Percentiles rank a stretch among this genome's conserved stretches.
Conservation (phyloP, 1,140 invertebrate genomes). For the Brachionus rotundiformis region DNA sequence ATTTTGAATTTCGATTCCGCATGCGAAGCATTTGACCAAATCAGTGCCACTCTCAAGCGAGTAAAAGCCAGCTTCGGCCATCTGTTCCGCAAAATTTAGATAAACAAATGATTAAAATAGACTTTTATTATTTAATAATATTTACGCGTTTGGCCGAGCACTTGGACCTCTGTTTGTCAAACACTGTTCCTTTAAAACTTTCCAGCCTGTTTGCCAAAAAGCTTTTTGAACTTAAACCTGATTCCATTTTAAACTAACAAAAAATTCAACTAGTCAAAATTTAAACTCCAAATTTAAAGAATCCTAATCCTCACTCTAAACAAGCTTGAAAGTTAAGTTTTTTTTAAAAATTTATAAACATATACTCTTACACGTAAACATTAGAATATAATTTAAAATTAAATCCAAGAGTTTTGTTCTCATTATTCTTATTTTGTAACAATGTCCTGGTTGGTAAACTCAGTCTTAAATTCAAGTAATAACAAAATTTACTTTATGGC, state of each 20-base stretch:
- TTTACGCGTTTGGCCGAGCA: slow-evolving; percentile 2
- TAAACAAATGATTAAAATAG: too few relatives aligned
- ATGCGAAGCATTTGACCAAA: slow-evolving; percentile 25
- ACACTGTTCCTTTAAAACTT: slow-evolving; percentile 30
- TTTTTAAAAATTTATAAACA: not conserved
- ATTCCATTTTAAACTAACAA: not conserved
- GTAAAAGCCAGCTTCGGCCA: slow-evolving; percentile 49
- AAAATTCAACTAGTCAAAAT: too few relatives aligned
- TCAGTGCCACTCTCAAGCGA: not conserved
- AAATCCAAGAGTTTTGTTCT: not conserved
- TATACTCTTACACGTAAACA: slow-evolving; percentile 2
- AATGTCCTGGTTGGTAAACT: slow-evolving; percentile 14
- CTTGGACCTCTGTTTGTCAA: slow-evolving; percentile 20
- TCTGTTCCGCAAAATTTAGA: too few relatives aligned
- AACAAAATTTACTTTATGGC: not conserved
- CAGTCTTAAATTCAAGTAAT: slow-evolving; percentile 30
- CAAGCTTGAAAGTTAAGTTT: not conserved
- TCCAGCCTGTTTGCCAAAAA: not conserved
- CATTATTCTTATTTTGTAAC: not conserved
- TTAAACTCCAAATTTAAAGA: not conserved
- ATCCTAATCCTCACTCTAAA: not conserved
- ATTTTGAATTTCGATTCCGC: slow-evolving; percentile 35
- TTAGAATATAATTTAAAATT: not conserved
- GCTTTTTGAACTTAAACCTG: not conserved
- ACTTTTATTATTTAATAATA: not conserved